These are phyloP conservation scores for Phortica okadai DNA, from an alignment of 2,888 invertebrate genomes.

Conservation along the genomic window DNA sequence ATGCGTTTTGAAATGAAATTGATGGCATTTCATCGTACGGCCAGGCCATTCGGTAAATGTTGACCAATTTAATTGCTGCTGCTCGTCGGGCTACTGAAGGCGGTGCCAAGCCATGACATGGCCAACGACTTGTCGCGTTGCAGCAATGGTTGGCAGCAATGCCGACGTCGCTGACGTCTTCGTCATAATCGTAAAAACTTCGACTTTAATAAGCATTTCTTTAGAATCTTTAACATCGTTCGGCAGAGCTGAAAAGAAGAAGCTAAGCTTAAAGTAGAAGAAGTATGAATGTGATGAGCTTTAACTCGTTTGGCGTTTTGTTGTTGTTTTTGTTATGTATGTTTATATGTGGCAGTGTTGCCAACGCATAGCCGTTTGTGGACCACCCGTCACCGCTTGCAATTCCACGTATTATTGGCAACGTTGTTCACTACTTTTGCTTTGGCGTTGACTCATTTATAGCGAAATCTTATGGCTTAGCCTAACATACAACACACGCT, in stretches of 20 bases:
- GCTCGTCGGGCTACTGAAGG: constrained; percentile 1
- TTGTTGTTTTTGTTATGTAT: constrained; percentile 60
- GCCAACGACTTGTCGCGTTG: background rate
- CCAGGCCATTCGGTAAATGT: constrained; percentile 2
- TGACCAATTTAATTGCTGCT: constrained; percentile 30
- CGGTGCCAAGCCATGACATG: background rate
- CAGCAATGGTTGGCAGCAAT: background rate
- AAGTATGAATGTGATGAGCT: background rate
- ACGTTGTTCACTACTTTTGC: background rate
- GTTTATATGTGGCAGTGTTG: constrained; percentile 50
- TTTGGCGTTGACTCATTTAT: constrained; percentile 23
- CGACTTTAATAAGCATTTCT: constrained; percentile 70
- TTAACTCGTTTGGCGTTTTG: constrained; percentile 60
- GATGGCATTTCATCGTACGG: constrained; percentile 68
- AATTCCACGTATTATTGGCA: constrained; percentile 13
- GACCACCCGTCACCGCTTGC: background rate
- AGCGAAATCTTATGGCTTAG: constrained; percentile 18
- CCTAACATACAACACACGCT: background rate
- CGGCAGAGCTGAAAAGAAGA: background rate
- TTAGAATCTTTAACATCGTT: constrained; percentile 68
- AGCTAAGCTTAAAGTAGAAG: background rate
- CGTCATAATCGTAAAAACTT: constrained; percentile 70
- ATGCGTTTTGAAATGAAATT: constrained; percentile 53
- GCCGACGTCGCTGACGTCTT: background rate
- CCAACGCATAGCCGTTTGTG: constrained; percentile 23